A percentile compares a stretch with the other conserved stretches of the same genome.
phyloP scores from a whole-genome alignment of 1,140 invertebrate genomes.

The Drosophila asahinai region DNA sequence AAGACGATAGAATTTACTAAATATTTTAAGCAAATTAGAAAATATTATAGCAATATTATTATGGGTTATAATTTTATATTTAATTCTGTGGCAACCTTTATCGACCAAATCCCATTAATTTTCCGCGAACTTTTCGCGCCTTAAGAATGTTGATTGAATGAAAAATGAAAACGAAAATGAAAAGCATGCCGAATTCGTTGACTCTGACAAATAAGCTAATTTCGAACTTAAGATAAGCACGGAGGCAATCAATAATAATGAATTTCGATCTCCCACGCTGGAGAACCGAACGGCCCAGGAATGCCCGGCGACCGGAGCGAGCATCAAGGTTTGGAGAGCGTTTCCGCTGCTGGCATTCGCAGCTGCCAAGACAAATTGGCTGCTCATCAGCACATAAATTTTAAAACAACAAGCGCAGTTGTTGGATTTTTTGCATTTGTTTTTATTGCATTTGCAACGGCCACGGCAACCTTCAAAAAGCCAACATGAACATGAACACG shows the following conservation, averaged over 20 bases:
- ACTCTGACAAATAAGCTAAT: slow-evolving; percentile 52
- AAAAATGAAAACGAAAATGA: slow-evolving; percentile 29
- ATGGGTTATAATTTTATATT: neutral
- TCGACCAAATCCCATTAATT: neutral
- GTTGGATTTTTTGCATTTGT: slow-evolving; percentile 31
- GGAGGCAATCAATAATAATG: slow-evolving; percentile 41
- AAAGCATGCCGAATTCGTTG: slow-evolving; percentile 23
- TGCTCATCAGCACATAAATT: slow-evolving; percentile 66
- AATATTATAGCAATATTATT: neutral
- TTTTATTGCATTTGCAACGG: slow-evolving; percentile 49
- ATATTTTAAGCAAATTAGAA: neutral
- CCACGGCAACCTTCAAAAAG: slow-evolving; percentile 67
- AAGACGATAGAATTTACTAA: no score
- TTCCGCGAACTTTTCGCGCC: neutral
- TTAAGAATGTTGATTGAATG: slow-evolving; percentile 17
- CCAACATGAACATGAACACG: slow-evolving; percentile 60
- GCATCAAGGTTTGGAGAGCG: slow-evolving; percentile 58
- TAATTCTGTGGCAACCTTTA: neutral
- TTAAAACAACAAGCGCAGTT: slow-evolving; percentile 40
- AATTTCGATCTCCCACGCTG: slow-evolving; percentile 33
- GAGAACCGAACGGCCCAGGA: slow-evolving; percentile 5
- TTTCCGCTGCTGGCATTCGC: slow-evolving; percentile 61
- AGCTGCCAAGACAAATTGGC: slow-evolving; percentile 68
- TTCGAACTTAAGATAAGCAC: slow-evolving; percentile 46
- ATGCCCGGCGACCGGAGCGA: slow-evolving; percentile 10